Evolutionary conservation across 1,140 invertebrate species (phyloP).

Genomic region (Cyclina sinensis): DNA sequence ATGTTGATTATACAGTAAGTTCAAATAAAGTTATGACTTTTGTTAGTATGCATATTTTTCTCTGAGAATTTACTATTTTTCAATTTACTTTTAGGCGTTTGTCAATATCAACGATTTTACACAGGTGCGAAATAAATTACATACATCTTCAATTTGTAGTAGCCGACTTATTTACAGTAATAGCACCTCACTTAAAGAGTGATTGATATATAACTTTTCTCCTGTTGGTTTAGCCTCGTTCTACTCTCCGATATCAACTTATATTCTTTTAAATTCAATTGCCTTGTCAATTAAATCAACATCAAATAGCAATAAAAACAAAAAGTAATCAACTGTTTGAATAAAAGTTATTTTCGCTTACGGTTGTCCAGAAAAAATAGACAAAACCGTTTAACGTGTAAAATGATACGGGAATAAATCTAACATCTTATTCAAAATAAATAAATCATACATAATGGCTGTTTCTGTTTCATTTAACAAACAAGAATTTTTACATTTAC

Average conservation of each 20-base stretch:
- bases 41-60: too few species aligned
- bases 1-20: too few species aligned
- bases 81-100: too few species aligned
- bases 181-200: too few species aligned
- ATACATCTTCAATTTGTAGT: background rate
- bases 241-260: background rate
- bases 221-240: background rate
- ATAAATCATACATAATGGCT: background rate
- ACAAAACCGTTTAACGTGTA: background rate
- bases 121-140: background rate
- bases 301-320: background rate
- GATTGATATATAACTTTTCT: background rate
- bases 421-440: background rate
- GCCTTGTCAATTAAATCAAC: background rate
- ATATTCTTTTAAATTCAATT: background rate
- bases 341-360: background rate
- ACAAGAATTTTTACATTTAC: background rate
- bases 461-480: slow-evolving; percentile 12
- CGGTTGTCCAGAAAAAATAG: background rate
- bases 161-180: background rate
- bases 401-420: slow-evolving; percentile 6
- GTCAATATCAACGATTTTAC: background rate
- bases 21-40: too few species aligned
- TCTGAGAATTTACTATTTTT: too few species aligned
- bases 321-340: background rate